phyloP scores from a whole-genome alignment of 2,797 vertebrate species.

The Pseudomugil tenellus region DNA sequence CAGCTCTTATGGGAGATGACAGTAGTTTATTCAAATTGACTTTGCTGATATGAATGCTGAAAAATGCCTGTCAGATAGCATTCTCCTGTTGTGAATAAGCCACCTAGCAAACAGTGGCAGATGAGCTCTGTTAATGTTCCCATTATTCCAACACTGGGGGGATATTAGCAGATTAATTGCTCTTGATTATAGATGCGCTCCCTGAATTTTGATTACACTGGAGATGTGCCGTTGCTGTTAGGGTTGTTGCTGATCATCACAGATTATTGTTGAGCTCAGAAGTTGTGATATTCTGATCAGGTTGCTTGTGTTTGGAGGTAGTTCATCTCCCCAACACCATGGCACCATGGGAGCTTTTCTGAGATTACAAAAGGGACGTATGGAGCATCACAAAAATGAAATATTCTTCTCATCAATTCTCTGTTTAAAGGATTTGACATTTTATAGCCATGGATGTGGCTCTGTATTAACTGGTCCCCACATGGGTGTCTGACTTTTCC shows the following conservation, averaged over 20 bases:
- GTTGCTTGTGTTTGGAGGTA: constrained; percentile 27
- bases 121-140: constrained; percentile 75
- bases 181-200: constrained; percentile 76
- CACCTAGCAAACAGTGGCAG: constrained; percentile 64
- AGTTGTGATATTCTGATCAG: constrained; percentile 39
- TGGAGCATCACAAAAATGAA: too few relatives aligned
- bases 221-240: constrained; percentile 60
- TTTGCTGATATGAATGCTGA: constrained; percentile 77
- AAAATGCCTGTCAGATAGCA: constrained; percentile 80
- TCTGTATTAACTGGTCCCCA: neutral
- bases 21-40: constrained; percentile 85
- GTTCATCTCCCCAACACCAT: constrained; percentile 14
- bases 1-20: constrained; percentile 81
- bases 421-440: neutral
- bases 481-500: neutral
- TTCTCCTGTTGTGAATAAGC: constrained; percentile 64
- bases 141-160: constrained; percentile 78
- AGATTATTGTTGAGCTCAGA: constrained; percentile 58
- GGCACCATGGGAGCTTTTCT: constrained; percentile 10
- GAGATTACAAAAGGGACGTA: too few relatives aligned
- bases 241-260: constrained; percentile 39
- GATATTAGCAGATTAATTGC: constrained; percentile 82
- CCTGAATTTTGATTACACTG: constrained; percentile 75
- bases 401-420: neutral
- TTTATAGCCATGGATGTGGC: neutral